Percentiles rank a stretch among this genome's conserved stretches.
Conservation (phyloP, 2,797 vertebrate genomes). For the Sebastes trivittatus region DNA sequence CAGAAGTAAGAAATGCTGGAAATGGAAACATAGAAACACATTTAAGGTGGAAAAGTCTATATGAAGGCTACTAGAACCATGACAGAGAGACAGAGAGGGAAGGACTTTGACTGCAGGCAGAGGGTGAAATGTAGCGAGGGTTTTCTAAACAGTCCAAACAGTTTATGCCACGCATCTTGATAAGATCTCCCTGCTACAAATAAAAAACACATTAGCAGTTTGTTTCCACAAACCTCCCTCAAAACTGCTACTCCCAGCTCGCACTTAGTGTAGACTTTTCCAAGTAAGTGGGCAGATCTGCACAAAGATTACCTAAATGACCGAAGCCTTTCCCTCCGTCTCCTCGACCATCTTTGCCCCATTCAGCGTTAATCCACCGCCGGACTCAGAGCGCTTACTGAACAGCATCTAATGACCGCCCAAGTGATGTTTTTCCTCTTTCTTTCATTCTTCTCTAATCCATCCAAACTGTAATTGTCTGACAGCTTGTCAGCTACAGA, state of each 20-base stretch:
- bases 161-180: slow-evolving; percentile 62
- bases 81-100: not conserved
- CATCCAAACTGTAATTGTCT: not conserved
- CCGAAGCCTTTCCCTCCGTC: slow-evolving; percentile 51
- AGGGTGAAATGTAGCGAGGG: slow-evolving; percentile 36
- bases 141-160: slow-evolving; percentile 70
- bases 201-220: slow-evolving; percentile 81
- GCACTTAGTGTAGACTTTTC: slow-evolving; percentile 67
- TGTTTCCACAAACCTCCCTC: slow-evolving; percentile 70
- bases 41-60: not conserved
- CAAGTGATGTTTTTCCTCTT: slow-evolving; percentile 29
- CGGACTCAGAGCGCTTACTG: slow-evolving; percentile 1
- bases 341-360: slow-evolving; percentile 30
- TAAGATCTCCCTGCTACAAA: slow-evolving; percentile 77
- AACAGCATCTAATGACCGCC: slow-evolving; percentile 48
- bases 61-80: not conserved
- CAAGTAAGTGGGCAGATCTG: slow-evolving; percentile 66
- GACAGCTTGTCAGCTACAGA: not conserved
- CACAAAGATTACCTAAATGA: slow-evolving; percentile 71
- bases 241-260: slow-evolving; percentile 54
- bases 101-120: slow-evolving; percentile 11
- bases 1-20: not conserved
- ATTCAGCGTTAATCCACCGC: slow-evolving; percentile 7
- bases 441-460: not conserved
- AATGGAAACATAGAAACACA: not conserved